Base-by-base conservation (phyloP, 2,113 vertebrate genomes). In the Paracanthobrama guichenoti region DNA sequence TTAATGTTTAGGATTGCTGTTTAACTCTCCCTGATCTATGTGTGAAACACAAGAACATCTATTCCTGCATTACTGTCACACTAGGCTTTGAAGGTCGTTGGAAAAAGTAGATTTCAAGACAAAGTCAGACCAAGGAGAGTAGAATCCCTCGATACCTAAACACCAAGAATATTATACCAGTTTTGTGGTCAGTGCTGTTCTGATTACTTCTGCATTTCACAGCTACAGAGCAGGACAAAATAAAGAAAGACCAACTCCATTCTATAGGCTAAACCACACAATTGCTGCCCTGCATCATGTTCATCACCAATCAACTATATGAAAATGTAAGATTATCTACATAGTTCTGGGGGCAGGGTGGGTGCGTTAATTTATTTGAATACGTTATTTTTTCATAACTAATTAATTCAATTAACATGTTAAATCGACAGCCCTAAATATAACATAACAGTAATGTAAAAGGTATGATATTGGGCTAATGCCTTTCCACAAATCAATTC, bases 111-210 rank as follows among this genome's bases (percentile, higher is more conserved):
- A 24, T 66, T 80, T 48, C 26, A 44, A 60, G 35, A 46, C 74
- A 66, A 50, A 31, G 78, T 80, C 78, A 80, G 14, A 80, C 14
- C 42, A 80, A 66, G 78, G 60, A 80, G 14, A 48, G 18, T 14
- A 80, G 26, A 46, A 50, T 80, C 78, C 78, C 78, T 28, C 9
- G 59, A 66, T 64, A 80, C 60, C n/a, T 12, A 18, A 80, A 31
- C 35, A 66, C 16, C 6, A 16, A 26, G 78, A 62, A 80, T 66
- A 48, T 66, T 26, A 31, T 50, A 9, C 3, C 60, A 80, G 39
- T 80, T 31, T 66, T 66, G n/a, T 64, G 77, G 77, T 64, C 42
- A 13, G 24, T 48, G 24, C n/a, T 50, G 42, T 66, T 48, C 42
- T 48, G 42, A 48, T 48, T 28, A 66, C 5, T 64, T 80, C 26